phyloP scores from a whole-genome alignment of 92 coral and sea anemone species.

The Umimayanthus kanabou region DNA sequence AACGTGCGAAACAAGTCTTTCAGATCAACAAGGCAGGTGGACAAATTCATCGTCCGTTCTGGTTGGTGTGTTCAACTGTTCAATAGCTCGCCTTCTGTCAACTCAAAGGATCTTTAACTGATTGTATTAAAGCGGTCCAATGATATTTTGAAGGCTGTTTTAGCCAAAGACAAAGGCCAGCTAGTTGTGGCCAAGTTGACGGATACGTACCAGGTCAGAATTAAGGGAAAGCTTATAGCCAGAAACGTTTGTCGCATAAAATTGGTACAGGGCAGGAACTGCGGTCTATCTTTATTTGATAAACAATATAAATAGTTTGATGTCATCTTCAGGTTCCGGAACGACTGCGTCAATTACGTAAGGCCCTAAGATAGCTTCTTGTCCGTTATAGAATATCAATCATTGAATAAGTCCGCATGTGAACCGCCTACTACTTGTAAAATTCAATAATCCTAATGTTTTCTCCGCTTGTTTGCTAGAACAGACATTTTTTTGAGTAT shows the following conservation, averaged over 20 bases:
- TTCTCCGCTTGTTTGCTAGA: background rate
- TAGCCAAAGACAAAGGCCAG: background rate
- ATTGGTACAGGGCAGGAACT: background rate
- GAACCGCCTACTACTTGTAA: background rate
- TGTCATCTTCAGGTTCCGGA: conserved; percentile 32
- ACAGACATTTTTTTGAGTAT: background rate
- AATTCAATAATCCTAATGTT: background rate
- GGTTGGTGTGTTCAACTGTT: background rate
- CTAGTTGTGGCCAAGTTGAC: background rate
- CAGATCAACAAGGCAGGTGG: conserved; percentile 30
- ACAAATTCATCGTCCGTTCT: background rate
- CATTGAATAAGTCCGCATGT: background rate
- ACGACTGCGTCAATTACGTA: background rate
- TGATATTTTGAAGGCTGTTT: background rate
- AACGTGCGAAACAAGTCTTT: background rate
- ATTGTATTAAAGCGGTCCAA: background rate
- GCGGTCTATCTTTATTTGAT: background rate
- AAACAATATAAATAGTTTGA: conserved; percentile 21
- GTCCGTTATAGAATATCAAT: background rate
- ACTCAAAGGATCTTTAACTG: background rate
- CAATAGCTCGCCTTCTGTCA: conserved; percentile 1
- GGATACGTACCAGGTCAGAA: too few relatives aligned
- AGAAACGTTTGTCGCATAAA: background rate
- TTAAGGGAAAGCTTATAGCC: background rate
- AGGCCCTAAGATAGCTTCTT: conserved; percentile 9